Conservation (phyloP, 2,113 vertebrate species). For the Capreolus pygargus region DNA sequence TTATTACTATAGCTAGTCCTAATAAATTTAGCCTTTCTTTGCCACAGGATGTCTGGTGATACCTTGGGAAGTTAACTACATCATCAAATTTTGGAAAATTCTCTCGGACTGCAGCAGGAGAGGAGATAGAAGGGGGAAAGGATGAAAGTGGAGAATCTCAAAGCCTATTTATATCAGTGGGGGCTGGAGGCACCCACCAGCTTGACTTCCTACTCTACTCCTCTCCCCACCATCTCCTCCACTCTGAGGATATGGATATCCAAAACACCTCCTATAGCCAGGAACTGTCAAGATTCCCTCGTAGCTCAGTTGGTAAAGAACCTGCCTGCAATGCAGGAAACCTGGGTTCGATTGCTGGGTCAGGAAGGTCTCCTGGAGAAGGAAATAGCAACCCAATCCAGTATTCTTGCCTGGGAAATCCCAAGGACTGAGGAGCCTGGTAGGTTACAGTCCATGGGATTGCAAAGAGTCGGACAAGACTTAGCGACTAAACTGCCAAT, state of each 20-base stretch:
- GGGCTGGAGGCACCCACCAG: neutral
- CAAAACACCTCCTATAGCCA: neutral
- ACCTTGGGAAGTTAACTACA: neutral
- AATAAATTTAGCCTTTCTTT: neutral
- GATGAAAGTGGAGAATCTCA: neutral
- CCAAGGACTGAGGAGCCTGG: neutral
- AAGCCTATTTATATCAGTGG: neutral
- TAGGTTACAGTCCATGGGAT: neutral
- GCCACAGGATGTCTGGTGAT: neutral
- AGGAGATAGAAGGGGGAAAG: neutral
- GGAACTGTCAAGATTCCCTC: neutral
- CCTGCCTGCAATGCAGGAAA: neutral
- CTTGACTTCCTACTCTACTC: neutral
- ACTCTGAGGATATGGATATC: neutral
- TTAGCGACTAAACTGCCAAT: neutral
- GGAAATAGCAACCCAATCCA: neutral
- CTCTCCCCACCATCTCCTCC: neutral
- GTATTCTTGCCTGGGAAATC: neutral
- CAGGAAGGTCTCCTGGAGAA: neutral
- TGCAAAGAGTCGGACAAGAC: neutral
- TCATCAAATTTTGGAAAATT: neutral
- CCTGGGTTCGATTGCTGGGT: neutral
- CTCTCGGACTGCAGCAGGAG: neutral
- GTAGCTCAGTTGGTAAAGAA: neutral
- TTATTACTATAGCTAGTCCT: neutral